Conservation (phyloP, 2,797 vertebrate species). For the Schizothorax lantsangensis region DNA sequence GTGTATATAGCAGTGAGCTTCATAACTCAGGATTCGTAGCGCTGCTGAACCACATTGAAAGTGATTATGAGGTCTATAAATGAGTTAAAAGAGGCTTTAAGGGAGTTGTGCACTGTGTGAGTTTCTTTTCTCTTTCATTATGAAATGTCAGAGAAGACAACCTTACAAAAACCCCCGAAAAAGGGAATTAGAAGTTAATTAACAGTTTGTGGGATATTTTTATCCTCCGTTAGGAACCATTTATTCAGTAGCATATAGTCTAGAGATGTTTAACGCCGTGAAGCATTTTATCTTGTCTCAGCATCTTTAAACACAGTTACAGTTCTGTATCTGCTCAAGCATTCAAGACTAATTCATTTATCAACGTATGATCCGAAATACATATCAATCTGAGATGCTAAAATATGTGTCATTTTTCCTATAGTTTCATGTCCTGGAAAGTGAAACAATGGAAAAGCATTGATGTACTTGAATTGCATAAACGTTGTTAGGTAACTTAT, state of each 20-base stretch:
- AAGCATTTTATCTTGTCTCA: background rate
- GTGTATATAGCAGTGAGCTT: background rate
- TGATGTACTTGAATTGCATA: too few relatives aligned
- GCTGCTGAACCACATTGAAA: background rate
- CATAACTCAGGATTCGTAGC: background rate
- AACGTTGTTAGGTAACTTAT: background rate
- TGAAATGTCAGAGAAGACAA: background rate
- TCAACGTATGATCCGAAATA: background rate
- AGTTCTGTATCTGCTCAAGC: background rate
- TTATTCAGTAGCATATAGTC: background rate
- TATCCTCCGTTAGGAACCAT: background rate
- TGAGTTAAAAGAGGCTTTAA: background rate
- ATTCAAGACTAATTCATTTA: background rate
- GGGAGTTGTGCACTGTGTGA: background rate
- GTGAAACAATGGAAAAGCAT: too few relatives aligned
- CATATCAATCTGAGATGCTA: background rate
- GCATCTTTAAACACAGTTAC: background rate
- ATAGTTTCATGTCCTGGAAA: background rate
- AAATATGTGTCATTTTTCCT: background rate
- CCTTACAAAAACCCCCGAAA: background rate
- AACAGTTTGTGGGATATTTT: background rate
- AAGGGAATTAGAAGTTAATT: background rate
- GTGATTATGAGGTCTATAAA: background rate
- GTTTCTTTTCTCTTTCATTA: background rate
- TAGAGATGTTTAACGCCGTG: background rate